These are phyloP conservation scores for Ophion ventricosus DNA, from an alignment of 2,888 invertebrate species.

Conservation along the genomic window DNA sequence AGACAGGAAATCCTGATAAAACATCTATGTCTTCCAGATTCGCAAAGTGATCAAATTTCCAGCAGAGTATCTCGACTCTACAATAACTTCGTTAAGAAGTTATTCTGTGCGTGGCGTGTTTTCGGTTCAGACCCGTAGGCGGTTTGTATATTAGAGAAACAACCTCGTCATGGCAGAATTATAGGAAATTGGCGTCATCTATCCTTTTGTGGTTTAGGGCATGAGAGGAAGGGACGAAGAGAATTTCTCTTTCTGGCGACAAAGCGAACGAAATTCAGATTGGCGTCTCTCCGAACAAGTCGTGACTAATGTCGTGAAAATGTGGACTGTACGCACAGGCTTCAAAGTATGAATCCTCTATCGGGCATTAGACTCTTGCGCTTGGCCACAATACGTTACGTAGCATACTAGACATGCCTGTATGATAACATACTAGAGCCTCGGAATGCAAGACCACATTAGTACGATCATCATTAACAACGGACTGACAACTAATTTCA, in stretches of 20 bases:
- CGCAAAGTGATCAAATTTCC: not conserved
- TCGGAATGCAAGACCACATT: constrained; percentile 28
- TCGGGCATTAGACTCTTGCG: constrained; percentile 58
- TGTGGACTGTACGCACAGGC: constrained; percentile 57
- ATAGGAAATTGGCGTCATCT: not conserved
- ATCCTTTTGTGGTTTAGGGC: not conserved
- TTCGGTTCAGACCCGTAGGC: not conserved
- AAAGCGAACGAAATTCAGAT: constrained; percentile 24
- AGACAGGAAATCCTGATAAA: not conserved
- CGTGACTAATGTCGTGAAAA: constrained; percentile 60
- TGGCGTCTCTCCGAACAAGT: constrained; percentile 7
- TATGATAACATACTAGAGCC: constrained; percentile 32
- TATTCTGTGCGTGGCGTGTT: not conserved
- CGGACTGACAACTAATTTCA: constrained; percentile 51
- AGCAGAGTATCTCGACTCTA: not conserved
- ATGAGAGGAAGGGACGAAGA: not conserved
- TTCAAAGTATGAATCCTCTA: constrained; percentile 60
- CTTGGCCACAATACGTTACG: constrained; percentile 26
- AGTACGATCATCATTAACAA: constrained; percentile 48
- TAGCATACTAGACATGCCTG: not conserved
- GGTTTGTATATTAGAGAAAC: not conserved
- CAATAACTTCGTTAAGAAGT: not conserved
- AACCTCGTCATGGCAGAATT: not conserved
- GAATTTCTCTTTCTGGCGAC: constrained; percentile 27
- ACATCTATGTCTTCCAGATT: not conserved